phyloP scores from a whole-genome alignment of 2,113 vertebrate species.

The Oreotrochilus melanogaster region DNA sequence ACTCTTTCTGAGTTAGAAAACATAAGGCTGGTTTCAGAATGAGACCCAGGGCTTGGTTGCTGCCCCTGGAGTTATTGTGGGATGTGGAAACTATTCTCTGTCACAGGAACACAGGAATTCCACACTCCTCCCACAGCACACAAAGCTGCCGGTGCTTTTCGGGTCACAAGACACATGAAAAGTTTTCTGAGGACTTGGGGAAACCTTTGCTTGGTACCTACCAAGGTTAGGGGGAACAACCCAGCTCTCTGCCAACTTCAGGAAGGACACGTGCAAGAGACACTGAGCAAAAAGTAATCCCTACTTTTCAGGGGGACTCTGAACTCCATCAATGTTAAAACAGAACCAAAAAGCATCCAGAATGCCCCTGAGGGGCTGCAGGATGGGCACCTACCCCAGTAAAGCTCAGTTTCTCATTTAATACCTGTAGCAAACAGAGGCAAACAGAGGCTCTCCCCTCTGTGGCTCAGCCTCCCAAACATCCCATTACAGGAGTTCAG shows the following conservation, averaged over 20 bases:
- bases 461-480: background rate
- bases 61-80: conserved; percentile 48
- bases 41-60: background rate
- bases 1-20: background rate
- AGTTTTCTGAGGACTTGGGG: background rate
- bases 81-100: conserved; percentile 45
- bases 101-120: background rate
- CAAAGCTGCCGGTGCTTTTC: background rate
- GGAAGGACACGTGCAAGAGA: accelerated
- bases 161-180: background rate
- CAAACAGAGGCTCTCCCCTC: background rate
- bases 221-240: background rate
- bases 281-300: accelerated
- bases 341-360: background rate
- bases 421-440: accelerated
- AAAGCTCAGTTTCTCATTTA: background rate
- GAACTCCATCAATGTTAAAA: background rate
- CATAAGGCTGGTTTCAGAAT: background rate
- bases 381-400: background rate
- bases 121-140: conserved; percentile 57
- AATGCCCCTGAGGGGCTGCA: accelerated
- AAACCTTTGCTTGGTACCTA: background rate
- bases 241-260: background rate
- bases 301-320: background rate
- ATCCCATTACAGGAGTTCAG: background rate